Base-by-base conservation (phyloP, 2,888 invertebrate species). In the Troglohyphantes excavatus region DNA sequence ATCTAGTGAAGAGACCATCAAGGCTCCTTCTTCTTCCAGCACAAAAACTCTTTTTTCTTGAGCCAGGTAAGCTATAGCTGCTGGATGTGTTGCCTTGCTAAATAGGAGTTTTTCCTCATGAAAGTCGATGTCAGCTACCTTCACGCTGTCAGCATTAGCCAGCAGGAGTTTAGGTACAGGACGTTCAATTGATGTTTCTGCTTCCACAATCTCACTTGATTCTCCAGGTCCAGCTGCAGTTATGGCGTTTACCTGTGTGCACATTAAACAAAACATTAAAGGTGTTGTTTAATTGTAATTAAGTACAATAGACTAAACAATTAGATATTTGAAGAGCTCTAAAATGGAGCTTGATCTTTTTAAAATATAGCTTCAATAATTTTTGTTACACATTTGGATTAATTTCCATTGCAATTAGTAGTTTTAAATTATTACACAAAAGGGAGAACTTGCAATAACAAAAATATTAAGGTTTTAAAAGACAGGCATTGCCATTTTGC, bases 141-240 rank as follows among this genome's bases (percentile, higher is more conserved):
- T 95, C 23, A 98, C 95, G 0, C 91, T 86, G 75, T 97, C 96
- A 75, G 94, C 94, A 0, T 96, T 96, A 0, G 97, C 96, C 2
- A 97, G 94, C 91, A 98, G 94, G 0, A 98, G 94, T 92, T 95
- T 96, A 0, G 98, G 98, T 46, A 97, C 95, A 0, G 97, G 97
- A 91, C 95, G 95, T 92, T 97, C 96, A 87, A 95, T 95, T 90
- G 92, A 90, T 0, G 97, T 96, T 46, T 95, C 94, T 0, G 95
- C 95, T 59, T 95, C 95, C 0, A 96, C 95, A 0, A 95, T 94
- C 79, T 95, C 95, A 0, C 96, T 96, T 90, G 95, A 95, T 6
- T 95, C 95, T 1, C 98, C 97, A 84, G 95, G 95, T 0, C 97
- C 97, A 19, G 96, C 96, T 79, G 95, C 95, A 0, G 97, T 97